These are phyloP conservation scores for Caranx ignobilis DNA, from an alignment of 2,113 vertebrate species.

Conservation along the genomic window DNA sequence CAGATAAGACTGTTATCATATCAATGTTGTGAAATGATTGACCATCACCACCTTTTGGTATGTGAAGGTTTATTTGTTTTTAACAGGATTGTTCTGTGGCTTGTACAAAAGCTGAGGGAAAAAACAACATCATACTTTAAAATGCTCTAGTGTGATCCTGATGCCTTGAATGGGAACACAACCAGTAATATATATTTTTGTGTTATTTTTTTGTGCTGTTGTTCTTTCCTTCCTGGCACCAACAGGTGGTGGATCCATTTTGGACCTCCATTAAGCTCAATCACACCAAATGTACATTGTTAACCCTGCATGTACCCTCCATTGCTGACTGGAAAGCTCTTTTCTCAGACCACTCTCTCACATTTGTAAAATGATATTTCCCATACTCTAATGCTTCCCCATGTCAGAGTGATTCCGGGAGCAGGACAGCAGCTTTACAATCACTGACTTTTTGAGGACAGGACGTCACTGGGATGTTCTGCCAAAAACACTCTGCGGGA, in stretches of 20 bases:
- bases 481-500: not conserved
- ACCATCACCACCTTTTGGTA: not conserved
- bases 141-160: not conserved
- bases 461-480: constrained; percentile 6
- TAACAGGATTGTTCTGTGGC: not conserved
- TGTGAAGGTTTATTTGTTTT: not conserved
- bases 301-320: not conserved
- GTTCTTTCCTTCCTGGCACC: not conserved
- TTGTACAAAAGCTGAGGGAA: not conserved
- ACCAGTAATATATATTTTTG: not conserved
- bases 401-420: constrained; percentile 26
- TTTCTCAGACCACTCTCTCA: not conserved
- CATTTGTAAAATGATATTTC: constrained; percentile 1
- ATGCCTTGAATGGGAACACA: not conserved
- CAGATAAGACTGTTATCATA: not conserved
- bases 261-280: not conserved
- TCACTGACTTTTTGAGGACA: constrained; percentile 21
- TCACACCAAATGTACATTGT: constrained; percentile 5
- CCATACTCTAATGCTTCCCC: not conserved
- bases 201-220: not conserved
- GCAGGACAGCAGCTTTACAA: constrained; percentile 3
- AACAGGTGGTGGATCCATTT: not conserved
- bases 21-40: no score
- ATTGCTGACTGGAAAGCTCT: constrained; percentile 1
- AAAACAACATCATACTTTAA: not conserved